phyloP scores from a whole-genome alignment of 2,888 invertebrate species.

The Keiferia lycopersicella region DNA sequence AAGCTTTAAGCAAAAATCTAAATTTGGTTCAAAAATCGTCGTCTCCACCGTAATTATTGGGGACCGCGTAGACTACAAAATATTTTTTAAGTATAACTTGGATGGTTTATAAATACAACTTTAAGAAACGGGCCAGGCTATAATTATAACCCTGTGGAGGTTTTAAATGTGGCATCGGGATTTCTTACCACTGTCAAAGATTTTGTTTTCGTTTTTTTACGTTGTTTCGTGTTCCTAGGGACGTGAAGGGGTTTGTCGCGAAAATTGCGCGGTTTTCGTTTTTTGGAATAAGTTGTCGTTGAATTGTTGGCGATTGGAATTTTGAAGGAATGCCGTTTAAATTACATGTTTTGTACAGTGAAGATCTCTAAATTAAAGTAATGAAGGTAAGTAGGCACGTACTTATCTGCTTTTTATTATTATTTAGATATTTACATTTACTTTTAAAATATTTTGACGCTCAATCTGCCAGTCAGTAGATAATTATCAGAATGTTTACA shows the following conservation, averaged over 20 bases:
- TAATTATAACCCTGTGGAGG: constrained; percentile 59
- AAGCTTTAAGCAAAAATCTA: constrained; percentile 26
- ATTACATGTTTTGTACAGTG: not conserved
- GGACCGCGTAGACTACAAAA: constrained; percentile 21
- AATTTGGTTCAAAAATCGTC: constrained; percentile 39
- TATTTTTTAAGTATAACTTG: constrained; percentile 56
- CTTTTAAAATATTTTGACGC: too few species aligned
- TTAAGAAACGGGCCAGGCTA: constrained; percentile 39
- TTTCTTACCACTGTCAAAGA: constrained; percentile 38
- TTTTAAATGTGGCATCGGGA: constrained; percentile 49
- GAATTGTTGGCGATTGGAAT: constrained; percentile 3
- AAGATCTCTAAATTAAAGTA: not conserved
- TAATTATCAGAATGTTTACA: too few species aligned
- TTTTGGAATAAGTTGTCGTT: not conserved
- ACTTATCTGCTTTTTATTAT: too few species aligned
- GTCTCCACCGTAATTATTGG: constrained; percentile 19
- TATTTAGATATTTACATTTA: too few species aligned
- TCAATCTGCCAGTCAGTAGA: too few species aligned
- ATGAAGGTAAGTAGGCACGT: not conserved
- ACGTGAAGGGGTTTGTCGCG: constrained; percentile 34
- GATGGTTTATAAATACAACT: constrained; percentile 54
- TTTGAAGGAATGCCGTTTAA: constrained; percentile 10
- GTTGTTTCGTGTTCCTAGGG: constrained; percentile 21
- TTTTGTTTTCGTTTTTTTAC: constrained; percentile 43
- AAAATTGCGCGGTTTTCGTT: not conserved